Evolutionary conservation across 53 echinoderm and acorn worm genomes (phyloP).

Genomic region (Paelopatides confundens): DNA sequence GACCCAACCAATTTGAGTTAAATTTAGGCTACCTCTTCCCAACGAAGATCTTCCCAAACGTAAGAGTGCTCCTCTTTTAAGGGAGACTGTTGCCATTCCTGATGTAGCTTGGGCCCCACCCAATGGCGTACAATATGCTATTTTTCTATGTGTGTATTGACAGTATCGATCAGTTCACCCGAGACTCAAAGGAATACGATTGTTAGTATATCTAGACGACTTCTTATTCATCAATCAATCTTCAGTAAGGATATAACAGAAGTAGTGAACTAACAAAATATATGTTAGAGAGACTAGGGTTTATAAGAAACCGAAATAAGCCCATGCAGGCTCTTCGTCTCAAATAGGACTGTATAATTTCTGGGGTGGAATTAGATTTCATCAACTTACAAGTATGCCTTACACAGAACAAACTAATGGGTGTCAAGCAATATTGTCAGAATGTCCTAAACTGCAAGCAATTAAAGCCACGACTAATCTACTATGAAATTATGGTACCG

Average conservation of each 20-base stretch:
- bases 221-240: slow-evolving; percentile 13
- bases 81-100: no score
- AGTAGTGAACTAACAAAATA: background rate
- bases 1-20: no score
- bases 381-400: background rate
- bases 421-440: slow-evolving; percentile 9
- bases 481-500: background rate
- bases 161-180: no score
- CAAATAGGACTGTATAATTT: background rate
- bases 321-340: no score
- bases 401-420: background rate
- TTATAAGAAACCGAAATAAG: background rate
- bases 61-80: no score
- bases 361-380: background rate
- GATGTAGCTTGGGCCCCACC: no score
- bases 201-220: slow-evolving; percentile 31
- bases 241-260: background rate
- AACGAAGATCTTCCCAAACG: no score
- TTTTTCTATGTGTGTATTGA: no score
- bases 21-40: no score
- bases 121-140: no score
- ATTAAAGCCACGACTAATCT: background rate
- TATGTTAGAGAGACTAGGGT: background rate
- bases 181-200: background rate
- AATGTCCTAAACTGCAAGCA: background rate